These are phyloP conservation scores for Hirtodrosophila histrioides DNA, from an alignment of 2,888 invertebrate species.

Conservation along the genomic window DNA sequence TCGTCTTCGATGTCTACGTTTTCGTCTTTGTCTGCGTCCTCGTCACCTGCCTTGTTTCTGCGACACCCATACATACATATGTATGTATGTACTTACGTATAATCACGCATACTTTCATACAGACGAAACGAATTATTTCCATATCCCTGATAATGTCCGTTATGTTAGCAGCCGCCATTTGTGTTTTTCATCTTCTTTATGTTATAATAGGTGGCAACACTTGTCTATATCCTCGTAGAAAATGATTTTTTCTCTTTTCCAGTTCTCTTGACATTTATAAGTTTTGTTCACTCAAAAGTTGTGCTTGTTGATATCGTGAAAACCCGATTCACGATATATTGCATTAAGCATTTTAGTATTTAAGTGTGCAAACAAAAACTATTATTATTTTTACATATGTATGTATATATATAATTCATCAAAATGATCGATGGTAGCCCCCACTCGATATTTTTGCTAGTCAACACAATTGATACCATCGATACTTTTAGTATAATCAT, in stretches of 20 bases:
- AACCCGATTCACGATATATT: no score
- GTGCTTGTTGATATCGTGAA: no score
- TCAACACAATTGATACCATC: no score
- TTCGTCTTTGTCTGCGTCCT: slow-evolving; percentile 43
- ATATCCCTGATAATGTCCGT: slow-evolving; percentile 39
- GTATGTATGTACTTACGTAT: slow-evolving; percentile 1
- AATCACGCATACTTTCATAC: slow-evolving; percentile 4
- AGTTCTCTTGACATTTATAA: not conserved
- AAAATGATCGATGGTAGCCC: no score
- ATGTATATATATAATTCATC: no score
- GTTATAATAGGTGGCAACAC: slow-evolving; percentile 37
- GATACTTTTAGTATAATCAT: no score
- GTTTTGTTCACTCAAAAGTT: no score
- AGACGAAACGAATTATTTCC: slow-evolving; percentile 22
- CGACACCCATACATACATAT: slow-evolving; percentile 21
- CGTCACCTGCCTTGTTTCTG: slow-evolving; percentile 43
- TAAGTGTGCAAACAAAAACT: no score
- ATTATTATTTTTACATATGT: no score
- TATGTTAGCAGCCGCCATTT: slow-evolving; percentile 41
- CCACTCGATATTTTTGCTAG: no score
- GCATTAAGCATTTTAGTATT: no score
- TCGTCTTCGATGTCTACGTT: slow-evolving; percentile 19
- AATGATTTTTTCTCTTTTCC: not conserved
- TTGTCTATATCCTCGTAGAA: slow-evolving; percentile 19
- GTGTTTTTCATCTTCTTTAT: slow-evolving; percentile 1